Percentiles rank a stretch among this genome's conserved stretches.
Evolutionary conservation across 2,113 vertebrate genomes (phyloP).

Genomic region (Dipodomys spectabilis): DNA sequence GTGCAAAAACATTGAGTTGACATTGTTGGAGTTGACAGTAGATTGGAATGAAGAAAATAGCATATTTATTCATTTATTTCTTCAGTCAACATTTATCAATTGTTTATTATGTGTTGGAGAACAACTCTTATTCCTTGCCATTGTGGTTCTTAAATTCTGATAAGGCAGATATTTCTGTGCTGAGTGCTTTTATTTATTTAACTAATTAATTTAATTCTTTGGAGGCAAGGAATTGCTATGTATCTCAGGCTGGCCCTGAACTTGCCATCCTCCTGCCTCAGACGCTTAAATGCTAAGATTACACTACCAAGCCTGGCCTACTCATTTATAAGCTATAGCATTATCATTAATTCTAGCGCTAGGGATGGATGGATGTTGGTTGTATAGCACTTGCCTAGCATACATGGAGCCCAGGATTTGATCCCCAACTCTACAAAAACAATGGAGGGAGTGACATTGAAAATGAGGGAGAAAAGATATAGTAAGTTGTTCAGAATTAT

Average conservation of each 20-base stretch:
- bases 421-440: too few species aligned
- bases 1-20: neutral
- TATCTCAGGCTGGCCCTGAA: too few species aligned
- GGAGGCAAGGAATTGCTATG: too few species aligned
- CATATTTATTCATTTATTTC: neutral
- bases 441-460: too few species aligned
- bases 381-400: neutral
- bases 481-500: too few species aligned
- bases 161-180: neutral
- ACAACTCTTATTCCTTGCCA: neutral
- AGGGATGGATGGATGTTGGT: neutral
- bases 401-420: neutral
- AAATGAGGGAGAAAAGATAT: too few species aligned
- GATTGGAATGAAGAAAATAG: neutral
- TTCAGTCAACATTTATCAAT: neutral
- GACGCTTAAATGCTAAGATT: too few species aligned
- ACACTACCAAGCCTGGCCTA: too few species aligned
- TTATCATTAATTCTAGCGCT: slow-evolving; percentile 7
- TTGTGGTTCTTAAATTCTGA: neutral
- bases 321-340: neutral
- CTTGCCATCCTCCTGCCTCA: too few species aligned
- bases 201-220: too few species aligned
- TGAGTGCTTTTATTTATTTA: neutral
- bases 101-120: neutral
- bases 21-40: neutral